Base-by-base conservation (phyloP, 2,797 vertebrate species). In the Hylomyscus alleni region DNA sequence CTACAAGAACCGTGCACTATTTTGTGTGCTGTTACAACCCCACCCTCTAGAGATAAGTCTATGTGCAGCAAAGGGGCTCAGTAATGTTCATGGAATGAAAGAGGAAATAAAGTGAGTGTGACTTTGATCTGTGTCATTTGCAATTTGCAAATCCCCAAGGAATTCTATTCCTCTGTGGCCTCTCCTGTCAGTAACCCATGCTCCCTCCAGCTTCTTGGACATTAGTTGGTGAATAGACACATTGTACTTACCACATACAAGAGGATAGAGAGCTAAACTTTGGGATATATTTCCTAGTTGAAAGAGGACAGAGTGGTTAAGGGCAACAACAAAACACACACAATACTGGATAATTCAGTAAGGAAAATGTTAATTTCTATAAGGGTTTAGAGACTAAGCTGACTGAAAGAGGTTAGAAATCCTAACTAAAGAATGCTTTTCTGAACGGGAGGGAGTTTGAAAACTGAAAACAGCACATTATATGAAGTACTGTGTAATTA, bases 281-380 rank as follows among this genome's bases (percentile, higher is more conserved):
- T 2, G 50, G 58, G 12, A 58, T 44, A 40, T 1, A 0, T 26
- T 14, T 29, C 50, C 26, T 58, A 13, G 5, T 24, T 93, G 22
- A 89, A 89, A 89, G 82, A 95, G 10, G 2, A 3, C 22, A 9
- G 56, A 26, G 40, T 69, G 22, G 3, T n/a, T 37, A 85, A 37
- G 31, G 26, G 2, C 52, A 69, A 77, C 1, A 82, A 40, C 81
- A 89, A 82, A 62, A 14, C 87, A 50, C 6, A 44, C 8, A 9
- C 8, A 2, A 2, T 13, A 20, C 4, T 24, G 0, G 47, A 20
- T 24, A 69, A 50, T 65, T 75, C 37, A 52, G 14, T 20, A 12
- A n/a, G 76, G 17, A 91, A 86, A 20, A 69, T n/a, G 40, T 89
- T 89, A 67, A 84, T 95, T 96, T 95, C 40, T 78, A 0, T 58